A percentile compares a stretch with the other conserved stretches of the same genome.
Evolutionary conservation across 1,140 invertebrate genomes (phyloP).

Genomic region (Drosophila bocqueti): DNA sequence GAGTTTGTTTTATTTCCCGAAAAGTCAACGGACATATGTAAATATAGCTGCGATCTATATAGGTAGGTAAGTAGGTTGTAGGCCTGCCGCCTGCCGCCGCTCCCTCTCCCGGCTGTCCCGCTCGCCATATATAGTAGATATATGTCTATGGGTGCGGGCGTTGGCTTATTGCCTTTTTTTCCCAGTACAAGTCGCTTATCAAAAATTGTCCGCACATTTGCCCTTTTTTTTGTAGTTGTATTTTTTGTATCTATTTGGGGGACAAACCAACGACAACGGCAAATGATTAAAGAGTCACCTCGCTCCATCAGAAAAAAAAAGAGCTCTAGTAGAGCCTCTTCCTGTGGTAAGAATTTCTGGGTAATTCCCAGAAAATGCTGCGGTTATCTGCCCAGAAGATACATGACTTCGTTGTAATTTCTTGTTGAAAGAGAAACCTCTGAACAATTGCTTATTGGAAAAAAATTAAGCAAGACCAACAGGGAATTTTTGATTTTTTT

Average conservation of each 20-base stretch:
- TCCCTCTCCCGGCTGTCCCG: not conserved
- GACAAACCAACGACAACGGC: conserved; percentile 38
- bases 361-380: conserved; percentile 62
- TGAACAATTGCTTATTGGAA: conserved; percentile 31
- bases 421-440: not conserved
- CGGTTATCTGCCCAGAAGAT: conserved; percentile 46
- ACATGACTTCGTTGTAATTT: not conserved
- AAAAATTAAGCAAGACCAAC: not conserved
- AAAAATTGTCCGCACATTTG: conserved; percentile 50
- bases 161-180: conserved; percentile 64
- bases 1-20: conserved; percentile 73
- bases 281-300: conserved; percentile 64
- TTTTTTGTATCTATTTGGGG: conserved; percentile 44
- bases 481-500: not conserved
- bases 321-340: conserved; percentile 20
- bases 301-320: conserved; percentile 12
- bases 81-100: not conserved
- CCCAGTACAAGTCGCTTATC: conserved; percentile 65
- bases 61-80: conserved; percentile 50
- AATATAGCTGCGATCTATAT: conserved; percentile 74
- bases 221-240: conserved; percentile 6
- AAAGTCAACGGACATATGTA: conserved; percentile 78
- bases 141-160: conserved; percentile 66
- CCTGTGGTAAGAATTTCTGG: conserved; percentile 29
- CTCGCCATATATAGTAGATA: conserved; percentile 9